Evolutionary conservation across 2,888 invertebrate genomes (phyloP), one percentile per base, ranked within the genome.

Genomic region (Vesta saturnalis): DNA sequence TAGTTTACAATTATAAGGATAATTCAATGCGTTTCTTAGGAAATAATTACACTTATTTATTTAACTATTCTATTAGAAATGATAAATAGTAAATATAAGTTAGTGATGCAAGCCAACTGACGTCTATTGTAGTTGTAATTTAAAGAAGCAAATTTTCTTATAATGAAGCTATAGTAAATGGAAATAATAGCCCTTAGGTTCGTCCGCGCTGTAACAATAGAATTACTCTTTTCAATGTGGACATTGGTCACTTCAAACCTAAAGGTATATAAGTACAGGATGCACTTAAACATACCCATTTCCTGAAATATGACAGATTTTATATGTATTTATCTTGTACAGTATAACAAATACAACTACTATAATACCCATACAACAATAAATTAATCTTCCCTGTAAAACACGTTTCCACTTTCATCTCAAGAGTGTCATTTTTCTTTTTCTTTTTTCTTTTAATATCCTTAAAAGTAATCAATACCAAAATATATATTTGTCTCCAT

Each of bases 161-260:
- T 43, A 43, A n/a, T n/a, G n/a, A n/a, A n/a, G n/a, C n/a, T n/a
- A 43, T 43, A 43, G 43, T 43, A 43, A 43, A 43, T 10, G 61
- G 60, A 14, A 19, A 30, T 21, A 62, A 62, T 30, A 39, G 43
- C 12, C 16, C 16, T n/a, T n/a, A 43, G 64, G 46, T 56, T 64
- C 71, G 66, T 66, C 71, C 69, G 63, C 69, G 39, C 54, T 21
- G 59, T n/a, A 57, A 71, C 69, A 69, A 69, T 69, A 52, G 57
- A n/a, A 49, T 54, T 60, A 58, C 47, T 59, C 58, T 39, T 69
- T 56, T 21, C 57, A 64, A 57, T 55, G 49, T 69, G 72, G 71
- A 71, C 72, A 63, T n/a, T 67, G 72, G 72, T 71, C 72, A 72
- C 58, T 69, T 63, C 58, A 39, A 60, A 49, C 14, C 39, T 49